These are phyloP conservation scores for Coenonympha glycerion DNA, from an alignment of 2,888 invertebrate genomes.

Conservation along the genomic window DNA sequence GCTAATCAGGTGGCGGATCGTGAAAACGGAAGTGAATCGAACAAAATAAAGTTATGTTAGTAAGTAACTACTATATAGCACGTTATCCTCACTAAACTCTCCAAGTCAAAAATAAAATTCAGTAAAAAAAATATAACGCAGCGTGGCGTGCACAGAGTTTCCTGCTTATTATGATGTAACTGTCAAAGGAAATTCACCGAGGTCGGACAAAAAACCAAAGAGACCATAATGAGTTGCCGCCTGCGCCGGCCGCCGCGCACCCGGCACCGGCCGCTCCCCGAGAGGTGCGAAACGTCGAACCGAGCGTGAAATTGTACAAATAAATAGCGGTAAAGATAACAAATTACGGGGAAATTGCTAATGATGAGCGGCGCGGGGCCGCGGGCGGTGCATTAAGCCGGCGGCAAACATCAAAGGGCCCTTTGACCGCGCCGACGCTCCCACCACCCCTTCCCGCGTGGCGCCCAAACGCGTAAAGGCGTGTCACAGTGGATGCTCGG, in stretches of 20 bases:
- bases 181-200: conserved; percentile 13
- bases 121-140: neutral
- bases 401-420: conserved; percentile 75
- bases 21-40: too few species aligned
- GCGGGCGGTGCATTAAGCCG: conserved; percentile 76
- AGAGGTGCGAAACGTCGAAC: conserved; percentile 49
- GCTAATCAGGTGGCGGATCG: too few species aligned
- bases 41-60: too few species aligned
- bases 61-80: too few species aligned
- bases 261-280: conserved; percentile 18
- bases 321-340: conserved; percentile 75
- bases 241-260: too few species aligned
- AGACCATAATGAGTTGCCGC: conserved; percentile 22
- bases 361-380: conserved; percentile 71
- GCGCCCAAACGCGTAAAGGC: conserved; percentile 28
- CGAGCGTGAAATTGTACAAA: conserved; percentile 68
- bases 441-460: conserved; percentile 24
- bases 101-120: neutral
- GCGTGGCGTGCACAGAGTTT: too few species aligned
- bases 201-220: conserved; percentile 24
- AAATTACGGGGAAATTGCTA: conserved; percentile 76
- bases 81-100: too few species aligned
- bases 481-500: conserved; percentile 23
- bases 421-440: conserved; percentile 72
- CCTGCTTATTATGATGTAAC: conserved; percentile 20